Base-by-base conservation (phyloP, 2,888 invertebrate species). In the Autographa pulchrina region DNA sequence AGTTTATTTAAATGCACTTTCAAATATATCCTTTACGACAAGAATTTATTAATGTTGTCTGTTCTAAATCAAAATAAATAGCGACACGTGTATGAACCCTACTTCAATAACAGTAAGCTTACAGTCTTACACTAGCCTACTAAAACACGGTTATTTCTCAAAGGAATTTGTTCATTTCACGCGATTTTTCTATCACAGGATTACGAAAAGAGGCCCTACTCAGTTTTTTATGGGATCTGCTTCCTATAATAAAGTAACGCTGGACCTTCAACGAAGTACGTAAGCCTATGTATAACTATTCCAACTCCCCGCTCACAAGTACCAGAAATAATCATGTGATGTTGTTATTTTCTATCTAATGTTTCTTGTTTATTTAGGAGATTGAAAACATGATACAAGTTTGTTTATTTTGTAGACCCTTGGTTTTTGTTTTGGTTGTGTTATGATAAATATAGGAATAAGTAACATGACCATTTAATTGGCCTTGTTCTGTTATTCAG, bases 81-180 rank as follows among this genome's bases (percentile, higher is more conserved):
- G 16, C 54, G 38, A 38, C 56, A 54, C 67, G 3, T 0, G 41
- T 25, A 20, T 56, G 4, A 70, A 58, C 56, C 43, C 43, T 66
- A 66, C 62, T 32, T 14, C 54, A 41, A 43, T 76, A 77, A 75
- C 65, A 41, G 54, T 9, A 25, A 25, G 31, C 48, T 41, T 35
- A 54, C 52, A 62, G 62, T 60, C 48, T 48, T 48, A 48, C 43
- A 16, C 48, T 31, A 0, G 35, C 14, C 18, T 43, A 72, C 62
- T 75, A 43, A 58, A 64, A 62, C 56, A 64, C 20, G 63, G 72
- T 65, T 59, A 54, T 52, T 48, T 65, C 72, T 70, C 54, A 52
- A 16, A 56, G 54, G 41, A 65, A 43, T 59, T 68, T 61, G 62
- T 74, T 77, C 65, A 59, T 65, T 72, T 71, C 65, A 69, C 60